Conservation (phyloP, 2,113 vertebrate genomes). For the Caranx ignobilis region DNA sequence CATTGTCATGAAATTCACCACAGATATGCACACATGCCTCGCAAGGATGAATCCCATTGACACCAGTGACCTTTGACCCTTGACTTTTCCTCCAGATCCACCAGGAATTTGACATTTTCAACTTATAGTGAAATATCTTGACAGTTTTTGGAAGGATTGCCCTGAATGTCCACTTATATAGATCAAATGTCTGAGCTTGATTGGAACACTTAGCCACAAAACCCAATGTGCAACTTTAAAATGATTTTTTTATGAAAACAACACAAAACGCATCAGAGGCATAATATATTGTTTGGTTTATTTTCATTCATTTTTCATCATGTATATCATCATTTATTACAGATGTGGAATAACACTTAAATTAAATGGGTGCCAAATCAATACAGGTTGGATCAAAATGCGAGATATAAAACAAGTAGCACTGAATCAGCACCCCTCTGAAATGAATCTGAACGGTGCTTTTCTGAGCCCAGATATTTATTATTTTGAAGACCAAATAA, state of each 20-base stretch:
- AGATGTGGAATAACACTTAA: slow-evolving; percentile 3
- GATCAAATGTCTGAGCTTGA: neutral
- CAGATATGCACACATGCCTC: neutral
- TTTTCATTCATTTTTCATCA: neutral
- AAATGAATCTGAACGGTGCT: slow-evolving; percentile 34
- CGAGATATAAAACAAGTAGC: slow-evolving; percentile 21
- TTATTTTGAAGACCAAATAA: slow-evolving; percentile 43
- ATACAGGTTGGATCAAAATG: slow-evolving; percentile 23
- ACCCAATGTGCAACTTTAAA: neutral
- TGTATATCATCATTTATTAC: neutral
- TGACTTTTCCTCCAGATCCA: neutral
- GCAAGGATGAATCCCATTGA: neutral
- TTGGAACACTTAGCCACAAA: slow-evolving; percentile 3
- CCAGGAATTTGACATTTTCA: neutral
- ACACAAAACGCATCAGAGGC: neutral
- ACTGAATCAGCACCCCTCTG: slow-evolving; percentile 11
- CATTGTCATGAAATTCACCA: neutral
- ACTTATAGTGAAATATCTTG: neutral
- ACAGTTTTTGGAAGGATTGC: neutral
- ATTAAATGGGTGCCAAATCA: slow-evolving; percentile 19
- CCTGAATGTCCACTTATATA: neutral
- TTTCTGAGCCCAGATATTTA: slow-evolving; percentile 25
- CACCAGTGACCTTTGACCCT: neutral
- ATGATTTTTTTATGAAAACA: neutral
- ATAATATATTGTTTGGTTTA: slow-evolving; percentile 9